phyloP scores from a whole-genome alignment of 1,140 invertebrate genomes.

The Forficula auricularia region DNA sequence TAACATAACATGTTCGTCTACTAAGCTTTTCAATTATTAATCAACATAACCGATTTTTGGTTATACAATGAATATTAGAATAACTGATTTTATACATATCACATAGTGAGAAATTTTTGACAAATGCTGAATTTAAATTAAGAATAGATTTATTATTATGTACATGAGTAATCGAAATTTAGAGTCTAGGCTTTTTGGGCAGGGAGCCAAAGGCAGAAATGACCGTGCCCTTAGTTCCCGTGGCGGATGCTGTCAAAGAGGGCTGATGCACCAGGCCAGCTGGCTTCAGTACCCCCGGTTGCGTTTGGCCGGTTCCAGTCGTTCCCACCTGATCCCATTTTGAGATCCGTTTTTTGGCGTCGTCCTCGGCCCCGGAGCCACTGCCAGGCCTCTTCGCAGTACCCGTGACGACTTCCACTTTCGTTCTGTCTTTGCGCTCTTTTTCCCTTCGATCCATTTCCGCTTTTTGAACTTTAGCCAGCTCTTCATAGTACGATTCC shows the following conservation, averaged over 20 bases:
- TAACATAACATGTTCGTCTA: too few species aligned
- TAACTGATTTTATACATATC: too few species aligned
- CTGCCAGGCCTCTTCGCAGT: slow-evolving; percentile 47
- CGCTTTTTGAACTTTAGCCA: slow-evolving; percentile 70
- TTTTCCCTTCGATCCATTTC: slow-evolving; percentile 88
- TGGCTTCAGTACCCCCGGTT: slow-evolving; percentile 33
- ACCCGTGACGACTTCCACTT: slow-evolving; percentile 76
- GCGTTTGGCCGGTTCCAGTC: slow-evolving; percentile 25
- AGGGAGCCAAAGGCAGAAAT: slow-evolving; percentile 77
- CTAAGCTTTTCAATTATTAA: too few species aligned
- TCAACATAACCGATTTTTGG: too few species aligned
- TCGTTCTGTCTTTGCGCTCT: slow-evolving; percentile 72
- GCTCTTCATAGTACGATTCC: slow-evolving; percentile 84
- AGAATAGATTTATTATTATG: too few species aligned
- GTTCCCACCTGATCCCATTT: slow-evolving; percentile 75
- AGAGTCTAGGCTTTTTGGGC: slow-evolving; percentile 54
- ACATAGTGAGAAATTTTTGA: too few species aligned
- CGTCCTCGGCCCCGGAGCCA: slow-evolving; percentile 35
- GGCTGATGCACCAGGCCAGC: slow-evolving; percentile 37
- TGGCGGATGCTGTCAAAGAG: slow-evolving; percentile 54
- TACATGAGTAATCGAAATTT: too few species aligned
- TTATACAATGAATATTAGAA: too few species aligned
- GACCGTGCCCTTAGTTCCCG: slow-evolving; percentile 69
- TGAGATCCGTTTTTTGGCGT: slow-evolving; percentile 57
- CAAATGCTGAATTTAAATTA: too few species aligned